Percentiles rank a stretch among this genome's conserved stretches.
phyloP scores from a whole-genome alignment of 1,140 invertebrate species.

The Gerris buenoi region DNA sequence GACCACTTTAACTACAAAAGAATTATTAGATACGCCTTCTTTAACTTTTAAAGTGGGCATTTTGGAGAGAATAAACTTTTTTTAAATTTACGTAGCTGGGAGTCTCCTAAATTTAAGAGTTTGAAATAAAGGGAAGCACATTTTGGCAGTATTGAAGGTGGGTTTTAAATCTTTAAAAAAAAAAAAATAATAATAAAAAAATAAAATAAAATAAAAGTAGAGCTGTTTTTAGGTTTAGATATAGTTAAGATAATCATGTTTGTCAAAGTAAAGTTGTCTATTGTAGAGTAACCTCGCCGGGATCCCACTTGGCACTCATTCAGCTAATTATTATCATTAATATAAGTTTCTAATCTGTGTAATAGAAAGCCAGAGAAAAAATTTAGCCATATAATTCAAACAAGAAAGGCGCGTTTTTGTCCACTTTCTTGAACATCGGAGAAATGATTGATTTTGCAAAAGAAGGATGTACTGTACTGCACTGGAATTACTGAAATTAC shows the following conservation, averaged over 20 bases:
- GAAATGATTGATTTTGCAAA: too few species aligned
- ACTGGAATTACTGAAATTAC: too few species aligned
- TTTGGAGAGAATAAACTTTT: background rate
- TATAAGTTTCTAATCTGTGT: background rate
- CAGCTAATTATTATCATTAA: background rate
- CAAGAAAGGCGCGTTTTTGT: background rate
- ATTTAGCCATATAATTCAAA: background rate
- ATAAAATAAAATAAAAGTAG: too few species aligned
- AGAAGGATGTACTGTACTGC: too few species aligned
- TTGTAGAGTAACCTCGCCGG: background rate
- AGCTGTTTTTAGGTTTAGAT: background rate
- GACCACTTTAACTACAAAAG: background rate
- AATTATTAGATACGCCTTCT: background rate
- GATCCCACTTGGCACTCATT: background rate
- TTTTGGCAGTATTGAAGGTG: background rate
- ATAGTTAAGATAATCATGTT: background rate
- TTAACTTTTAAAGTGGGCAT: background rate
- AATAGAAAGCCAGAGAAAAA: background rate
- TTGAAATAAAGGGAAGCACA: background rate
- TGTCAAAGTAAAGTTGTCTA: background rate
- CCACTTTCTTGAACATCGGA: background rate
- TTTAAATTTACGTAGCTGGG: background rate
- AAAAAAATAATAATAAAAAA: too few species aligned
- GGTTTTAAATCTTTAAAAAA: background rate
- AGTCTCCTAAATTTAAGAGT: background rate